Conservation (phyloP, 2,797 vertebrate species). For the Falco naumanni region DNA sequence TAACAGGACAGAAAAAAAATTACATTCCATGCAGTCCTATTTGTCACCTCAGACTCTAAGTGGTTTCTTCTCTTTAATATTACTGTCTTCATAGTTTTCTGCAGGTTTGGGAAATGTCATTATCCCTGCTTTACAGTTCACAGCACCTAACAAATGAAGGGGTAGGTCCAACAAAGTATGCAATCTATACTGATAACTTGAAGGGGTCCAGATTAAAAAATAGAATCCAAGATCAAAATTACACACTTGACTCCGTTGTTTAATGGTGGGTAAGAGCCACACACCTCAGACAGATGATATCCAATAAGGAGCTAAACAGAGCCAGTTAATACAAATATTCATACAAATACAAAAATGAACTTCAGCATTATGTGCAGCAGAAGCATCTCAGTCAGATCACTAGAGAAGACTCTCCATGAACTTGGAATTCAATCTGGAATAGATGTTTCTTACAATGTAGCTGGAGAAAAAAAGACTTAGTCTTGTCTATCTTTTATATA, state of each 20-base stretch:
- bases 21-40: background rate
- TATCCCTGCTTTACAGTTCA: background rate
- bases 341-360: background rate
- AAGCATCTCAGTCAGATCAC: background rate
- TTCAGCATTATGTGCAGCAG: background rate
- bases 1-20: background rate
- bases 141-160: background rate
- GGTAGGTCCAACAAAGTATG: background rate
- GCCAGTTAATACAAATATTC: background rate
- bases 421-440: background rate
- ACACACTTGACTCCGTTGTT: background rate
- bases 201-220: background rate
- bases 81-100: background rate
- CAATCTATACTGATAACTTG: background rate
- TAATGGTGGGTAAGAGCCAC: background rate
- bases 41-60: background rate
- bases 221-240: background rate
- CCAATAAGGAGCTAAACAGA: background rate
- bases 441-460: background rate
- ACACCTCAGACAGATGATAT: background rate
- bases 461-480: background rate
- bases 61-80: background rate
- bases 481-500: background rate
- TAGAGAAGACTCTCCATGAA: background rate
- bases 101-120: background rate